Base-by-base conservation (phyloP, 2,113 vertebrate genomes). In the Melanotaenia duboulayi region DNA sequence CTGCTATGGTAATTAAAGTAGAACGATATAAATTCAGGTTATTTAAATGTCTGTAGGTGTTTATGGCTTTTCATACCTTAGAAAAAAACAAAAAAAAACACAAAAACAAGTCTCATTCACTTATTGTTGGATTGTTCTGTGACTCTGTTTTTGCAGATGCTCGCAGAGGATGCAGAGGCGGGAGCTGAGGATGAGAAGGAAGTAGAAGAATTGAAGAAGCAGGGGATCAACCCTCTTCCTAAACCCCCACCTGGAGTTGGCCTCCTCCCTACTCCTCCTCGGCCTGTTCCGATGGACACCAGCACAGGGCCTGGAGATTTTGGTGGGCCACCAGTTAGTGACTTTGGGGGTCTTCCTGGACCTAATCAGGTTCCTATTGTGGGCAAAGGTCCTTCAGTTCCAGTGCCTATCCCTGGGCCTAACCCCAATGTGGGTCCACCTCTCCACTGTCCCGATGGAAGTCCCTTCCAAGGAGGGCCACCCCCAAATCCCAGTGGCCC, bases 171-270 rank as follows among this genome's bases (percentile, higher is more conserved):
- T 1, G 97, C 97, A 0, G 97, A 98, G 80, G 97, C 97, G 0
- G 96, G 97, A 1, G 97, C 97, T 0, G 97, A 99, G 80, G 97
- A 99, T 0, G 97, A 99, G 82, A 99, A 98, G 81, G 97, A 99
- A 68, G 96, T 99, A 1, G 97, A 98, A 74, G 97, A 98, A 60
- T 88, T 98, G n/a, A 99, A 98, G 81, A 99, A 98, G 73, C 97
- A 98, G 65, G 97, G 97, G 37, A 99, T 98, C 83, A 98, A 98
- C 49, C 97, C 97, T 0, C 90, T 98, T 17, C 73, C 95, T 65
- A 95, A 95, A 83, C 94, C 94, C 0, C 96, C 96, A 1, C 95
- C 96, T 0, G 96, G 96, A 1, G 94, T 95, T 0, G 94, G 94
- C 23, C 92, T 95, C 40, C 95, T 97, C 0, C 96, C 95, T 0